Base-by-base conservation (phyloP, 2,888 invertebrate genomes). In the Pollenia amentaria region DNA sequence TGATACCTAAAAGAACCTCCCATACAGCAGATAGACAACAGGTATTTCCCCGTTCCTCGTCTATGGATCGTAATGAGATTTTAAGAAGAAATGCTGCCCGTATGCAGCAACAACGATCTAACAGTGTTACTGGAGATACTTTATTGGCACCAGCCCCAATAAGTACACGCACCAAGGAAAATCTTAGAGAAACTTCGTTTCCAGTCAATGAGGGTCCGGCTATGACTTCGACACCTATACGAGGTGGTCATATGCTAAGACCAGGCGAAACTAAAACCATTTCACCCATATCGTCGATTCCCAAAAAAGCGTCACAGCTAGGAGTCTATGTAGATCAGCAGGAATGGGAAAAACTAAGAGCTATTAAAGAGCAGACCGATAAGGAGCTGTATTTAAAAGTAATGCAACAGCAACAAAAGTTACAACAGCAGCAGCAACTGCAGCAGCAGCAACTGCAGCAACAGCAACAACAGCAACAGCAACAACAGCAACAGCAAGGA, bases 291-390 rank as follows among this genome's bases (percentile, higher is more conserved):
- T 76, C 88, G 1, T 82, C 84, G 10, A 80, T 88, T 53, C 88
- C 85, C 2, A 87, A 85, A 18, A 87, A 86, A 51, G 79, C 75
- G 6, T 80, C 84, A 0, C 82, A 88, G 14, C 12, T 84, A 57
- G 79, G 85, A 6, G 57, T 88, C 0, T 89, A 89, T 67, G 89
- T 91, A 0, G 90, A 90, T 70, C 89, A 91, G 38, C 89, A 90
- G 46, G 92, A 93, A 42, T 93, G 93, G 93, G 91, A 91, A 11
- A 90, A 91, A 57, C 51, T 93, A 48, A 89, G 91, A n/a, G 92
- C 93, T 67, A 90, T 93, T 12, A 93, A 93, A 78, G 92, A 93
- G 80, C 91, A 91, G 51, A 92, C 92, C 10, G 93, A 93, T 88
- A 89, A 91, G 2, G 92, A 93, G 75, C 89, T 93, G 12, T 92